Percentiles rank a stretch among this genome's conserved stretches.
Evolutionary conservation across 1,140 invertebrate genomes (phyloP).

Genomic region (Leptopilina clavipes): DNA sequence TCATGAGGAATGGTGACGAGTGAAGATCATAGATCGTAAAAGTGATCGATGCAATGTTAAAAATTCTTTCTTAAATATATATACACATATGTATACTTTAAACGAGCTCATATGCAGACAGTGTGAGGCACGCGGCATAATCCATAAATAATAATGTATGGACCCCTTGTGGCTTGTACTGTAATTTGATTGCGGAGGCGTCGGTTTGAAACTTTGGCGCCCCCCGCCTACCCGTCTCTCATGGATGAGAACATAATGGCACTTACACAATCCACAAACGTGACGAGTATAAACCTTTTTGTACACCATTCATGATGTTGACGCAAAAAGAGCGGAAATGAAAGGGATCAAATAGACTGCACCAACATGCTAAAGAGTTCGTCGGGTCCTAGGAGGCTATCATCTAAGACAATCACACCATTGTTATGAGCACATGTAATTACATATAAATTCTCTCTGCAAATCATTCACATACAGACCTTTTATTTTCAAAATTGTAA

Average conservation of each 20-base stretch:
- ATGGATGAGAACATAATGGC: constrained; percentile 59
- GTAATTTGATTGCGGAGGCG: constrained; percentile 71
- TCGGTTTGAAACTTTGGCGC: constrained; percentile 65
- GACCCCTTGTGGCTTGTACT: constrained; percentile 63
- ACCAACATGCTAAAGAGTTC: constrained; percentile 19
- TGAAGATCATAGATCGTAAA: constrained; percentile 33
- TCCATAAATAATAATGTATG: constrained; percentile 71
- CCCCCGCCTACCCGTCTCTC: constrained; percentile 48
- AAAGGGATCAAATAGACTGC: constrained; percentile 8
- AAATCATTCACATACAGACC: constrained; percentile 68
- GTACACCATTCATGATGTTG: constrained; percentile 3
- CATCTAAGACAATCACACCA: constrained; percentile 46
- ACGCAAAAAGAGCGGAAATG: not conserved
- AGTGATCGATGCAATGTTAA: constrained; percentile 33
- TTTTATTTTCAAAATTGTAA: too few species aligned
- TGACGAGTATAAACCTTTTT: not conserved
- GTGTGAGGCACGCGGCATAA: constrained; percentile 63
- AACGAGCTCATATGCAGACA: constrained; percentile 18
- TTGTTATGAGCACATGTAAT: constrained; percentile 64
- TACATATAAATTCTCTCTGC: too few species aligned
- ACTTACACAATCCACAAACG: constrained; percentile 47
- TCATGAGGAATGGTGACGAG: not conserved
- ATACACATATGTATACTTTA: constrained; percentile 28
- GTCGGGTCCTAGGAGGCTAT: constrained; percentile 8
- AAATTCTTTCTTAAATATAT: constrained; percentile 27